A percentile compares a stretch with the other conserved stretches of the same genome.
Evolutionary conservation across 2,113 vertebrate genomes (phyloP).

Genomic region (Salvelinus fontinalis): DNA sequence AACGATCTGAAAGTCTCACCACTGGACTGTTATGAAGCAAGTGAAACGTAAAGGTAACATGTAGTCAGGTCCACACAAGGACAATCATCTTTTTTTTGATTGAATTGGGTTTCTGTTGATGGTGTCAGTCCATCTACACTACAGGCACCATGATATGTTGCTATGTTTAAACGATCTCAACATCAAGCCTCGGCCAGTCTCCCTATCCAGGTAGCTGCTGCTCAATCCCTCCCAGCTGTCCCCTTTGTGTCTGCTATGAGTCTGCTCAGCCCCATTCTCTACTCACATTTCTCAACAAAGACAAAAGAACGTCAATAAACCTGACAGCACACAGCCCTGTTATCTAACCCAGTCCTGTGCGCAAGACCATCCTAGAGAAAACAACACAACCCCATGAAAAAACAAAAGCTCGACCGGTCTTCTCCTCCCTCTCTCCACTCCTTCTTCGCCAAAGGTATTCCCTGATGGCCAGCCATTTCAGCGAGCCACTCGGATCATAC

Average conservation of each 20-base stretch:
- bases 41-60: conserved; percentile 58
- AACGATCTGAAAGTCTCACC: conserved; percentile 58
- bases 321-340: conserved; percentile 73
- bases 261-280: conserved; percentile 33
- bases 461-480: conserved; percentile 72
- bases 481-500: conserved; percentile 75
- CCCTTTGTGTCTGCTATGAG: conserved; percentile 54
- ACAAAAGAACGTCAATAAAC: conserved; percentile 74
- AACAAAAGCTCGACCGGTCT: conserved; percentile 28
- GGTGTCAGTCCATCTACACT: background rate
- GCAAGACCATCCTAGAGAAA: conserved; percentile 62
- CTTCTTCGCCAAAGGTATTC: conserved; percentile 68
- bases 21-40: conserved; percentile 48
- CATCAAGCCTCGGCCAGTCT: conserved; percentile 19
- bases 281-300: conserved; percentile 48
- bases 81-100: conserved; percentile 54
- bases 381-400: conserved; percentile 44
- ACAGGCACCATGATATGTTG: too few species aligned
- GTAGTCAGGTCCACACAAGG: conserved; percentile 68
- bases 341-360: conserved; percentile 58
- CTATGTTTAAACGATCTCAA: background rate
- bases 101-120: background rate
- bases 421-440: conserved; percentile 59
- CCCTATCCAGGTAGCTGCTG: conserved; percentile 50
- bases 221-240: conserved; percentile 47